phyloP scores from a whole-genome alignment of 2,888 invertebrate species.

The Serripes groenlandicus region DNA sequence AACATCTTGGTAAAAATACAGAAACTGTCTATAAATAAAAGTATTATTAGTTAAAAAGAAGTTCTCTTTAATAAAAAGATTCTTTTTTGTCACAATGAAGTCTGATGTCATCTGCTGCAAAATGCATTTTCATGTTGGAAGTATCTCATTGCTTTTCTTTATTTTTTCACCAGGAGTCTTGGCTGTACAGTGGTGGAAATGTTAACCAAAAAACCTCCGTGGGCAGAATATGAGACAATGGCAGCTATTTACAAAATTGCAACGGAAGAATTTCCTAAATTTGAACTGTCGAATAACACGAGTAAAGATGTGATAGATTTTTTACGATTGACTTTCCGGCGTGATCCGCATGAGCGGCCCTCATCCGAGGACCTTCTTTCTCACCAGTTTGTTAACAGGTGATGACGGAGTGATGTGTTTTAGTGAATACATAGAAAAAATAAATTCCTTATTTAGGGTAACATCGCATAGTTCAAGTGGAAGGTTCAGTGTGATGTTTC shows the following conservation, averaged over 20 bases:
- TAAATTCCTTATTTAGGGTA: background rate
- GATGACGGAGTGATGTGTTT: conserved; percentile 25
- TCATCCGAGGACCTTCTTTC: conserved; percentile 81
- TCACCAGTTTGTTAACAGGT: conserved; percentile 65
- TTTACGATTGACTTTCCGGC: conserved; percentile 80
- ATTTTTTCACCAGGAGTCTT: conserved; percentile 83
- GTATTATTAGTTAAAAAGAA: no score
- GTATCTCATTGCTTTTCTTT: background rate
- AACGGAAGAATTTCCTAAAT: conserved; percentile 82
- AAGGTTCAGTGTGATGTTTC: background rate
- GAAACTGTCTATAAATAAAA: no score
- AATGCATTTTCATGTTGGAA: no score
- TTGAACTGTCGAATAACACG: conserved; percentile 79
- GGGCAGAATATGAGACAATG: conserved; percentile 85
- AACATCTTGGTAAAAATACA: no score
- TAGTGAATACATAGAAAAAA: background rate
- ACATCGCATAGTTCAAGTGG: background rate
- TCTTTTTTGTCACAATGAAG: no score
- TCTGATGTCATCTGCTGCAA: no score
- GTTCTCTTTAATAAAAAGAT: no score
- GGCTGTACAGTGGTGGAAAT: conserved; percentile 87
- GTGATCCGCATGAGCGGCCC: conserved; percentile 79
- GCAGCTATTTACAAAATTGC: conserved; percentile 87
- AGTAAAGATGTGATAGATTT: conserved; percentile 80
- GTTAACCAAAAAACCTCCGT: conserved; percentile 86